Conservation (phyloP, 2,888 invertebrate genomes). For the Bruchidius siliquastri region DNA sequence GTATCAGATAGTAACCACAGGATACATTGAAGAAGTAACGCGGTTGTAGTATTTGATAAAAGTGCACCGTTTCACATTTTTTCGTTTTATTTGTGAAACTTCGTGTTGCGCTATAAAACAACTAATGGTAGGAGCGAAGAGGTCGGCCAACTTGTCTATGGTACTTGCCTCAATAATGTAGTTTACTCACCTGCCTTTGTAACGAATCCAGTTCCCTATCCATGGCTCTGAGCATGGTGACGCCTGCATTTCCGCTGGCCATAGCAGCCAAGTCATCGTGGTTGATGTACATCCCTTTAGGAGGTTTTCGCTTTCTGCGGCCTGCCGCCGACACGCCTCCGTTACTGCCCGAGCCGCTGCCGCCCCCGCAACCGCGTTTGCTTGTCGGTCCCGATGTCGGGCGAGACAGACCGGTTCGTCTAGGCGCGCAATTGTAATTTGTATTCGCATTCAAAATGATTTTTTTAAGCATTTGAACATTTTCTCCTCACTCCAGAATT, state of each 20-base stretch:
- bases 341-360: constrained; percentile 8
- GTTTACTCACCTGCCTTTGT: constrained; percentile 87
- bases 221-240: constrained; percentile 83
- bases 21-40: too few species aligned
- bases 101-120: too few species aligned
- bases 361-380: constrained; percentile 11
- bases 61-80: too few species aligned
- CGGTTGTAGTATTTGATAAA: too few species aligned
- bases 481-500: too few species aligned
- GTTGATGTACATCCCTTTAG: constrained; percentile 95
- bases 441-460: too few species aligned
- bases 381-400: constrained; percentile 68
- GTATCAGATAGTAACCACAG: too few species aligned
- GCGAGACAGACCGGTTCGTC: constrained; percentile 76
- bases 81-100: too few species aligned
- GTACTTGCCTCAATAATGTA: too few species aligned
- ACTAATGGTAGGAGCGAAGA: too few species aligned
- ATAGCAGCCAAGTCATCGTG: constrained; percentile 93
- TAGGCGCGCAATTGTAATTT: constrained; percentile 34
- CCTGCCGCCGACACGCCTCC: constrained; percentile 46
- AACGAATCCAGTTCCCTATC: constrained; percentile 91
- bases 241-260: constrained; percentile 71
- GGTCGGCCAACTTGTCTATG: too few species aligned
- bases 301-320: constrained; percentile 77
- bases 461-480: too few species aligned